Evolutionary conservation across 2,797 vertebrate species (phyloP).

Genomic region (Lerista edwardsae): DNA sequence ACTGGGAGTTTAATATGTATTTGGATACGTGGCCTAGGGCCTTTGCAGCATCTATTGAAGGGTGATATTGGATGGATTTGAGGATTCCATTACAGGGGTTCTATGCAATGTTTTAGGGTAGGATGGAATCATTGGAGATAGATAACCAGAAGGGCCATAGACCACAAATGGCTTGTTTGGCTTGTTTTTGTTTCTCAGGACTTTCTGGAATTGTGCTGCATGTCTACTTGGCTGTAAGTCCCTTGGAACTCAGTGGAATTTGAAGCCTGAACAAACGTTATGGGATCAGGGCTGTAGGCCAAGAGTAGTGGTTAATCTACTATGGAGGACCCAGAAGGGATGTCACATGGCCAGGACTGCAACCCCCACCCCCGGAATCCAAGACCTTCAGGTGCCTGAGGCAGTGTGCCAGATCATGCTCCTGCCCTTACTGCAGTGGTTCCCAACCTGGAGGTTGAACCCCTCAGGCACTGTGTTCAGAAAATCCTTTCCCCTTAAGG

Average conservation of each 20-base stretch:
- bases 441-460: too few relatives aligned
- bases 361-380: too few relatives aligned
- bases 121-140: constrained; percentile 57
- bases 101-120: constrained; percentile 2
- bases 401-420: too few relatives aligned
- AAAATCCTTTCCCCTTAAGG: too few relatives aligned
- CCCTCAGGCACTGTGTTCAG: too few relatives aligned
- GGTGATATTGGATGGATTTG: neutral
- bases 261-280: neutral
- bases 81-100: constrained; percentile 12
- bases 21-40: constrained; percentile 58
- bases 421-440: too few relatives aligned
- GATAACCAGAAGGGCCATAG: constrained; percentile 37
- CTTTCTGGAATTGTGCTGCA: constrained; percentile 58
- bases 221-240: neutral
- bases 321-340: neutral
- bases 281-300: neutral
- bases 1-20: constrained; percentile 52
- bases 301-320: neutral
- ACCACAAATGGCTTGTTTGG: constrained; percentile 1
- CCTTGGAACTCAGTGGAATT: neutral
- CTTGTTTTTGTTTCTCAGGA: constrained; percentile 33
- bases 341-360: neutral
- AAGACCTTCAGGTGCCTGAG: too few relatives aligned
- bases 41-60: constrained; percentile 61